Evolutionary conservation across 2,113 vertebrate genomes (phyloP).

Genomic region (Hippopotamus amphibius): DNA sequence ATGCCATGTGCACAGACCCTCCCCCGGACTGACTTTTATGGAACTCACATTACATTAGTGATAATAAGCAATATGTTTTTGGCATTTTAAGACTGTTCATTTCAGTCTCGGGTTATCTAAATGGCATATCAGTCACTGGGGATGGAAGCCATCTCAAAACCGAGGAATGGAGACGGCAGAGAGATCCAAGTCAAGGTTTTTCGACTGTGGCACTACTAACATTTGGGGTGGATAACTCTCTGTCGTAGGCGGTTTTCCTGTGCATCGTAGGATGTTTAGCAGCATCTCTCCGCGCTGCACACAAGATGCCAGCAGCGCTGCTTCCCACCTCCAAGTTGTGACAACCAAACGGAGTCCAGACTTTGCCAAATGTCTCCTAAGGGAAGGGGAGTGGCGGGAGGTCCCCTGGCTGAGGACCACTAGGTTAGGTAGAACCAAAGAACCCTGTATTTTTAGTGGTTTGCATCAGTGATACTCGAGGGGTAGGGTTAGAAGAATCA

Average conservation of each 20-base stretch:
- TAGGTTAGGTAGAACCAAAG: neutral
- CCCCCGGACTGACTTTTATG: neutral
- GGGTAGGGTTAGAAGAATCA: neutral
- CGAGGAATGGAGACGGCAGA: neutral
- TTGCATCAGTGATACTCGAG: neutral
- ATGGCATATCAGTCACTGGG: neutral
- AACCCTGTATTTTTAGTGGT: neutral
- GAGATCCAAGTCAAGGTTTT: neutral
- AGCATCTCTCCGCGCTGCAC: neutral
- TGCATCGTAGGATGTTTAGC: neutral
- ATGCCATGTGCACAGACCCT: neutral
- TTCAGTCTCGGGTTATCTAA: neutral
- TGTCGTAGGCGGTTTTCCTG: neutral
- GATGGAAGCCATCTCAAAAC: neutral
- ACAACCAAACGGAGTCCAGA: neutral
- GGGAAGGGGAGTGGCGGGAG: neutral
- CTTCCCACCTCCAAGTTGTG: neutral
- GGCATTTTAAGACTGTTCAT: slow-evolving; percentile 4
- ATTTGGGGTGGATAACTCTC: neutral
- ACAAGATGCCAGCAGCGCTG: neutral
- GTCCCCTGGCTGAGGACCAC: neutral
- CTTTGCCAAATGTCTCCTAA: neutral
- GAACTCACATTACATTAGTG: slow-evolving; percentile 11
- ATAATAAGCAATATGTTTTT: neutral
- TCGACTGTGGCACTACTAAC: neutral